Evolutionary conservation across 2,797 vertebrate species (phyloP), one percentile per base, ranked within the genome.

Genomic region (Alauda arvensis): DNA sequence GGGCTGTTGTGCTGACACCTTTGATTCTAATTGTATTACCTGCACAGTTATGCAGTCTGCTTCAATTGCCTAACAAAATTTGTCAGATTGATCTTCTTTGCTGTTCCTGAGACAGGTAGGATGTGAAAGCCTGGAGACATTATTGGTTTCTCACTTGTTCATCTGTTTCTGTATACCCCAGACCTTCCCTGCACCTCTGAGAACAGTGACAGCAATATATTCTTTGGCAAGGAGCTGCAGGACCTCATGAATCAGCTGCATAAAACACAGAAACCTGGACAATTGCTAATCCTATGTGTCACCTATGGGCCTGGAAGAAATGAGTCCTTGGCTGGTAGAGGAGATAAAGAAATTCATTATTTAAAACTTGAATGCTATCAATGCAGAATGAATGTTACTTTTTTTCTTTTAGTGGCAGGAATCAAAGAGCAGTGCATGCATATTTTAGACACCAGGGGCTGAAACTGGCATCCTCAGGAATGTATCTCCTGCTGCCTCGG

Each of bases 341-440:
- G 45, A 88, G 34, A 65, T 71, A 26, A 8, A 55, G 52, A 83
- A 91, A 85, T 90, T 12, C 28, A 81, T 92, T 87, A 85, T 91
- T 94, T 85, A 92, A 70, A 88, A 81, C 63, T 68, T 78, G 57
- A 83, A 81, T 87, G 70, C 63, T 51, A 33, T 76, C 21, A n/a
- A 53, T 66, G 67, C 24, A 51, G 53, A 87, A 69, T 46, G 18
- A 39, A 43, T 49, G 13, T 65, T 45, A 51, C 42, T 52, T 63
- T 51, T 81, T 76, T 62, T 33, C 18, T 83, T 68, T 78, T 45
- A 83, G 63, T 84, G 48, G 67, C 31, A 90, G 53, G 83, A 76
- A 75, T 55, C 34, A 65, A 83, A 89, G 83, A 93, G 46, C 65
- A 87, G 33, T 33, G 24, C 43, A 63, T 59, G 53, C 60, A 68